phyloP scores from a whole-genome alignment of 2,113 vertebrate species.

The Corythornis vintsioides region DNA sequence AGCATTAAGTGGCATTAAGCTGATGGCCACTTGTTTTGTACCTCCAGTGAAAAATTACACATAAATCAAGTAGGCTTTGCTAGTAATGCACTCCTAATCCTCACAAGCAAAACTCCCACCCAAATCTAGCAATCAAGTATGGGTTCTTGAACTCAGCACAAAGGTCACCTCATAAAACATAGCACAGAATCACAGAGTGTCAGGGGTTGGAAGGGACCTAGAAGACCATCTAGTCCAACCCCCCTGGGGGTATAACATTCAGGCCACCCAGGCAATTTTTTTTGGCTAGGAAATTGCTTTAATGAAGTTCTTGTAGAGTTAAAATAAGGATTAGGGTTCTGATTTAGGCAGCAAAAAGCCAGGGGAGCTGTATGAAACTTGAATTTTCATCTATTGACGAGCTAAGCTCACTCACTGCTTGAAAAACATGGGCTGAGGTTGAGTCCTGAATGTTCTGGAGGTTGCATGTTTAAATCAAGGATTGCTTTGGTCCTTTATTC shows the following conservation, averaged over 20 bases:
- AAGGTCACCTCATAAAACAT: conserved; percentile 52
- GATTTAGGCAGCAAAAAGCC: conserved; percentile 35
- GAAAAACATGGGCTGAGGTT: conserved; percentile 8
- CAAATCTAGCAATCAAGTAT: background rate
- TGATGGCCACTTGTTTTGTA: conserved; percentile 53
- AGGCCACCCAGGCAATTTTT: conserved; percentile 39
- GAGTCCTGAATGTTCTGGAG: background rate
- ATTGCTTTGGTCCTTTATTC: conserved; percentile 25
- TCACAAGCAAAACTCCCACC: conserved; percentile 35
- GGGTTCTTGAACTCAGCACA: conserved; percentile 33
- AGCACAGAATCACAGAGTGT: background rate
- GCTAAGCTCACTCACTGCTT: background rate
- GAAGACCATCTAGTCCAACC: too few species aligned
- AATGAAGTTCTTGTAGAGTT: conserved; percentile 41
- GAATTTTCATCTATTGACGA: background rate
- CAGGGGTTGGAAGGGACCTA: too few species aligned
- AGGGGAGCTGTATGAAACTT: background rate
- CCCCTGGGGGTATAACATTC: background rate
- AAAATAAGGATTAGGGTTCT: conserved; percentile 40
- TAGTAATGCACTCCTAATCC: conserved; percentile 29
- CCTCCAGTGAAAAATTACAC: conserved; percentile 27
- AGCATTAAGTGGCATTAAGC: conserved; percentile 43
- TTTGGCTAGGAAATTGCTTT: conserved; percentile 19
- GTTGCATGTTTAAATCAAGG: conserved; percentile 31
- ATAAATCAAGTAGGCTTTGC: conserved; percentile 49